These are phyloP conservation scores for Galleria mellonella DNA, from an alignment of 1,140 invertebrate genomes.

Conservation along the genomic window DNA sequence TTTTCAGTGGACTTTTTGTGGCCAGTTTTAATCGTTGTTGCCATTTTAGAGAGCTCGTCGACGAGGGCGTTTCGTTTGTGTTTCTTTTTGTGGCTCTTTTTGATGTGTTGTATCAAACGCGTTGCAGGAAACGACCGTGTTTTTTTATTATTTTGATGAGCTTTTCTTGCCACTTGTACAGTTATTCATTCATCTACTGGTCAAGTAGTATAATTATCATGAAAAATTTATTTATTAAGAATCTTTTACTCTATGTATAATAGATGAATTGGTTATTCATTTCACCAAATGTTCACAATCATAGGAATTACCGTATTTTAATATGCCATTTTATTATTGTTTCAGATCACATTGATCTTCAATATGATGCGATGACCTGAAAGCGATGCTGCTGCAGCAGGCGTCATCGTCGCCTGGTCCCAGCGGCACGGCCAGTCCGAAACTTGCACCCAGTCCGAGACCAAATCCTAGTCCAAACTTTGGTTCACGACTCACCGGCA, in stretches of 20 bases:
- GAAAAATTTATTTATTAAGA: too few relatives aligned
- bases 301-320: too few relatives aligned
- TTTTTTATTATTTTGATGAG: conserved; percentile 1
- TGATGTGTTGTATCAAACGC: conserved; percentile 3
- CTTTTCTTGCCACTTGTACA: too few relatives aligned
- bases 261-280: too few relatives aligned
- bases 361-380: conserved; percentile 59
- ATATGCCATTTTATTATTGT: conserved; percentile 5
- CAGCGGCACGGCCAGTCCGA: conserved; percentile 63
- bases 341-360: conserved; percentile 35
- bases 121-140: conserved; percentile 1
- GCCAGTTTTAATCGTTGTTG: conserved; percentile 58
- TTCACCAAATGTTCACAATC: too few relatives aligned
- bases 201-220: too few relatives aligned
- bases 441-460: conserved; percentile 34
- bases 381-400: conserved; percentile 68
- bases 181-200: too few relatives aligned
- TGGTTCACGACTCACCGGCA: conserved; percentile 34
- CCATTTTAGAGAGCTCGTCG: conserved; percentile 33
- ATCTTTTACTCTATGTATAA: too few relatives aligned
- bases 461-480: conserved; percentile 46
- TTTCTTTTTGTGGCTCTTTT: conserved; percentile 24
- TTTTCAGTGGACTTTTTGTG: conserved; percentile 47
- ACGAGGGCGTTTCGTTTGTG: conserved; percentile 35
- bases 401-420: conserved; percentile 56